Conservation (phyloP, 2,888 invertebrate genomes). For the Pachliopta kotzebuea region DNA sequence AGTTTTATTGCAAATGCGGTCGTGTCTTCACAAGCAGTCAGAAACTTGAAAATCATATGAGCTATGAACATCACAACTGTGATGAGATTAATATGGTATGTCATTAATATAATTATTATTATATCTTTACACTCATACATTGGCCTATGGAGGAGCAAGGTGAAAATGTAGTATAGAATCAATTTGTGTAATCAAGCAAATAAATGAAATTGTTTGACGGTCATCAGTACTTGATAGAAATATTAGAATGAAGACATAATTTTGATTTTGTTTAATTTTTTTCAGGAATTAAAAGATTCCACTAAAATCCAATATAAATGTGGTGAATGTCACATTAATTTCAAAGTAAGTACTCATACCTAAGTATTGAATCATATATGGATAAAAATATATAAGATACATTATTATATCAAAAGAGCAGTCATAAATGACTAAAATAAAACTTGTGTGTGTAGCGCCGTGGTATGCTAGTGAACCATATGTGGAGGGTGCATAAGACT, state of each 20-base stretch:
- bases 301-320: slow-evolving; percentile 44
- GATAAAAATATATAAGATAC: not conserved
- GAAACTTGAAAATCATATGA: slow-evolving; percentile 44
- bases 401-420: no score
- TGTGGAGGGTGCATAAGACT: slow-evolving; percentile 88
- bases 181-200: no score
- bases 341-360: slow-evolving; percentile 69
- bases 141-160: not conserved
- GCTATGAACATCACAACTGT: slow-evolving; percentile 19
- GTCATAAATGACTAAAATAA: no score
- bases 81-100: slow-evolving; percentile 5
- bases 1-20: slow-evolving; percentile 46
- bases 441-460: slow-evolving; percentile 80
- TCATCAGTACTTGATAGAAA: not conserved
- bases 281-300: slow-evolving; percentile 31
- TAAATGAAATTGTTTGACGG: no score
- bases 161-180: not conserved
- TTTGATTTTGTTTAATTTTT: slow-evolving; percentile 10
- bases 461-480: slow-evolving; percentile 92
- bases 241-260: not conserved
- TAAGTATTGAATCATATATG: not conserved
- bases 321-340: slow-evolving; percentile 47
- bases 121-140: not conserved
- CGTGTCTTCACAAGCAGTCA: slow-evolving; percentile 43
- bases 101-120: not conserved